These are phyloP conservation scores for Pandemis heparana DNA, from an alignment of 2,888 invertebrate genomes.

Conservation along the genomic window DNA sequence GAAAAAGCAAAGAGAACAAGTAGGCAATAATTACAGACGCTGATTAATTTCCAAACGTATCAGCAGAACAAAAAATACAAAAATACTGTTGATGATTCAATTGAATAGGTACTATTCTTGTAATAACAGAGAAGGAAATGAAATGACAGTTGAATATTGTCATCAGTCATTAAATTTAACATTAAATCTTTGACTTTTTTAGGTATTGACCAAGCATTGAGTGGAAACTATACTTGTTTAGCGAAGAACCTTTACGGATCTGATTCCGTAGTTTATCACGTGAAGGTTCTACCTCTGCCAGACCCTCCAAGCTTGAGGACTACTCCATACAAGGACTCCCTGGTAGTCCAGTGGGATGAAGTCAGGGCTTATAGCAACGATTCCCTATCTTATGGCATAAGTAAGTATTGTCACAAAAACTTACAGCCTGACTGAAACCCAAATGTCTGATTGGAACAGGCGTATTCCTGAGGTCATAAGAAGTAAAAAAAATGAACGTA, in stretches of 20 bases:
- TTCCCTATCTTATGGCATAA: constrained; percentile 66
- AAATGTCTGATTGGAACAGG: no score
- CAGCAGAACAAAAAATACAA: no score
- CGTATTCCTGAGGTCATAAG: no score
- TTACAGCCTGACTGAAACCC: no score
- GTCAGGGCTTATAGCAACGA: constrained; percentile 67
- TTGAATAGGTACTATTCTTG: no score
- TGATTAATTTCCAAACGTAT: no score
- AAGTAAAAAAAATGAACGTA: no score
- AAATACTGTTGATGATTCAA: no score
- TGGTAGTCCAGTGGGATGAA: constrained; percentile 89
- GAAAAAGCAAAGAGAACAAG: no score
- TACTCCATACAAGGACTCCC: constrained; percentile 79
- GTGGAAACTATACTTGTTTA: constrained; percentile 92
- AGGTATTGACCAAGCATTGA: constrained; percentile 90
- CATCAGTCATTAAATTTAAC: not conserved
- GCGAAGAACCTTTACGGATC: constrained; percentile 94
- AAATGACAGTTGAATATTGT: no score
- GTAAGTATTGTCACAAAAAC: constrained; percentile 61
- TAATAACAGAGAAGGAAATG: no score
- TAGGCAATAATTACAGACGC: no score
- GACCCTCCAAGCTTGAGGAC: constrained; percentile 88
- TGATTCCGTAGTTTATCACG: constrained; percentile 92
- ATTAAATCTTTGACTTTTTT: constrained; percentile 43
- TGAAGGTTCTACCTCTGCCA: constrained; percentile 91